Base-by-base conservation (phyloP, 2,888 invertebrate genomes). In the Poecilus cupreus region DNA sequence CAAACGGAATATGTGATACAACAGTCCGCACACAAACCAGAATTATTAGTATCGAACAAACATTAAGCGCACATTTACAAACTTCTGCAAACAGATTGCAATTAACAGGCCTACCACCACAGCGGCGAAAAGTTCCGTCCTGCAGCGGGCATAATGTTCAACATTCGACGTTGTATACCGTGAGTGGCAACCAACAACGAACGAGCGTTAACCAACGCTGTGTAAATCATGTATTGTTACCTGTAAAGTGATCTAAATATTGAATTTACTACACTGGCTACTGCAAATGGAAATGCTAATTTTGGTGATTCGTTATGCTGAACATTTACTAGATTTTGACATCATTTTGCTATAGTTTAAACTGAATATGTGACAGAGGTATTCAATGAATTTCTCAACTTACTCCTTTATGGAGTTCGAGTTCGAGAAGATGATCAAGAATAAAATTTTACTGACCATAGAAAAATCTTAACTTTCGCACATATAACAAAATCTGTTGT, bases 151-250 rank as follows among this genome's bases (percentile, higher is more conserved):
- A 57, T 22, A 57, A 22, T 57, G n/a, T n/a, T n/a, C n/a, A n/a
- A n/a, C n/a, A n/a, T 22, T 8, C 57, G 3, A 5, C 49, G 0
- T 0, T 20, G 57, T 57, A 10, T 22, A 22, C 13, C n/a, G 24
- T 24, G 22, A 57, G 24, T 57, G 3, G 57, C 11, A 26, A 24
- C n/a, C 57, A 20, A 8, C 18, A 46, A n/a, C 1, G 49, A 49
- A 16, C 13, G 20, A 20, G 20, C 26, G 57, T 26, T 57, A 57
- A 24, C 57, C 26, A 11, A 5, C 26, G 26, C 10, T 2, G 3
- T 22, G 26, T 57, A 57, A 57, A 57, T 57, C 57, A 57, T 57
- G 57, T 57, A 57, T 57, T 57, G 57, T 57, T 57, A 57, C 57
- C 57, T 57, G 57, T 5, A 22, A 57, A 57, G 57, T 57, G 57